Evolutionary conservation across 1,140 invertebrate species (phyloP).

Genomic region (Cyclargus thomasi): DNA sequence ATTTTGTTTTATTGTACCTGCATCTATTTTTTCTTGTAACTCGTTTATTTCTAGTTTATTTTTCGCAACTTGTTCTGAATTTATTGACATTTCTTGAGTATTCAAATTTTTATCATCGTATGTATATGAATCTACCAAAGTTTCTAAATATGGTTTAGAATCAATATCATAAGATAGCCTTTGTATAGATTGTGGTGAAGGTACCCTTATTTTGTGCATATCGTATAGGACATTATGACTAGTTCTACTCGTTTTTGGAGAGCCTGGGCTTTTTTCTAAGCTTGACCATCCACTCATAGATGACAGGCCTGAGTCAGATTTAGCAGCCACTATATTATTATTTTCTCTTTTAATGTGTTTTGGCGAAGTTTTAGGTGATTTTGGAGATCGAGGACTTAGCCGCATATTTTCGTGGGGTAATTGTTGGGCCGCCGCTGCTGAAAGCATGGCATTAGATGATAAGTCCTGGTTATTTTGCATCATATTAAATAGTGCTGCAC

Average conservation of each 20-base stretch:
- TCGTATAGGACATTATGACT: constrained; percentile 49
- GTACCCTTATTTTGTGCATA: constrained; percentile 53
- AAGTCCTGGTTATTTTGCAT: constrained; percentile 57
- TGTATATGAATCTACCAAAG: constrained; percentile 62
- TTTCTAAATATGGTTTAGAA: constrained; percentile 66
- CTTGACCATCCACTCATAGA: constrained; percentile 91
- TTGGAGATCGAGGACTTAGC: constrained; percentile 81
- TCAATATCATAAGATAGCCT: constrained; percentile 54
- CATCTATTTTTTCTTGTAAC: constrained; percentile 53
- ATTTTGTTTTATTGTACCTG: constrained; percentile 49
- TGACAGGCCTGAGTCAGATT: constrained; percentile 89
- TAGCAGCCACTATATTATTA: constrained; percentile 80
- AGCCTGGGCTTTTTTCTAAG: constrained; percentile 87
- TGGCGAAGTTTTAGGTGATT: constrained; percentile 84
- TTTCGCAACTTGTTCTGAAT: constrained; percentile 33
- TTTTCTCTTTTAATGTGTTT: constrained; percentile 81
- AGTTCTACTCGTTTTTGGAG: constrained; percentile 75
- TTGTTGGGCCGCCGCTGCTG: constrained; percentile 37
- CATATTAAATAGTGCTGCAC: constrained; percentile 62
- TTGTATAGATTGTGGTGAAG: constrained; percentile 59
- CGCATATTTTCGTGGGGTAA: constrained; percentile 71
- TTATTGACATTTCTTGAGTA: constrained; percentile 29
- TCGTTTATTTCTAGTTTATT: constrained; percentile 48
- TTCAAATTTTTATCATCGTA: constrained; percentile 40
- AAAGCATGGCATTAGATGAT: constrained; percentile 44